A percentile compares a stretch with the other conserved stretches of the same genome.
These are phyloP conservation scores for Helobdella robusta DNA, from an alignment of 2,888 invertebrate species.

Conservation along the genomic window DNA sequence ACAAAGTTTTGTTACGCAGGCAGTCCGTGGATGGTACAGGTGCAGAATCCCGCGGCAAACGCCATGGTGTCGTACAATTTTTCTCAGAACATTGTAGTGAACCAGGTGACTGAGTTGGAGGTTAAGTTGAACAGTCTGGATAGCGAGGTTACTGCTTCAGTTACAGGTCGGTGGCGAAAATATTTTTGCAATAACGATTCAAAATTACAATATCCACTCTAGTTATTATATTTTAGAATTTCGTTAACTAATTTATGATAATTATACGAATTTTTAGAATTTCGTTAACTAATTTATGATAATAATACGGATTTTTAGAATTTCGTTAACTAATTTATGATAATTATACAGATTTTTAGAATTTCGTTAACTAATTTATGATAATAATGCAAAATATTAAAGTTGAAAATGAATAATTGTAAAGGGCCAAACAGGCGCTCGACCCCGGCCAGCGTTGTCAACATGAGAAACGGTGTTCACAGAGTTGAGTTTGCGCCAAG, in stretches of 20 bases:
- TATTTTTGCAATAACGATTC: not conserved
- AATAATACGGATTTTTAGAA: not conserved
- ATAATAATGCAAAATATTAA: not conserved
- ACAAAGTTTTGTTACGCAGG: slow-evolving; percentile 13
- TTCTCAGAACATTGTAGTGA: slow-evolving; percentile 78
- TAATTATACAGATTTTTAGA: not conserved
- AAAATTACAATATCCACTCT: not conserved
- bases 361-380: no score
- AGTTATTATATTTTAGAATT: not conserved
- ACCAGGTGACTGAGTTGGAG: slow-evolving; percentile 70
- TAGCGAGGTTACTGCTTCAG: slow-evolving; percentile 15
- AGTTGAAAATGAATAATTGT: not conserved
- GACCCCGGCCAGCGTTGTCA: slow-evolving; percentile 30
- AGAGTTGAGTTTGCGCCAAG: slow-evolving; percentile 40
- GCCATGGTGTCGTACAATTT: slow-evolving; percentile 69
- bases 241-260: not conserved
- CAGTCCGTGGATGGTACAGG: slow-evolving; percentile 32
- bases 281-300: not conserved
- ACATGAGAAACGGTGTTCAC: slow-evolving; percentile 33
- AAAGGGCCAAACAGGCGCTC: slow-evolving; percentile 30
- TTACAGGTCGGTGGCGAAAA: slow-evolving; percentile 1
- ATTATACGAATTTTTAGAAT: not conserved
- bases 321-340: not conserved
- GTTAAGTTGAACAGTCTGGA: slow-evolving; percentile 67
- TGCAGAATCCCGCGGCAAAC: slow-evolving; percentile 42